These are phyloP conservation scores for Halesus radiatus DNA, from an alignment of 1,140 invertebrate species.

Conservation along the genomic window DNA sequence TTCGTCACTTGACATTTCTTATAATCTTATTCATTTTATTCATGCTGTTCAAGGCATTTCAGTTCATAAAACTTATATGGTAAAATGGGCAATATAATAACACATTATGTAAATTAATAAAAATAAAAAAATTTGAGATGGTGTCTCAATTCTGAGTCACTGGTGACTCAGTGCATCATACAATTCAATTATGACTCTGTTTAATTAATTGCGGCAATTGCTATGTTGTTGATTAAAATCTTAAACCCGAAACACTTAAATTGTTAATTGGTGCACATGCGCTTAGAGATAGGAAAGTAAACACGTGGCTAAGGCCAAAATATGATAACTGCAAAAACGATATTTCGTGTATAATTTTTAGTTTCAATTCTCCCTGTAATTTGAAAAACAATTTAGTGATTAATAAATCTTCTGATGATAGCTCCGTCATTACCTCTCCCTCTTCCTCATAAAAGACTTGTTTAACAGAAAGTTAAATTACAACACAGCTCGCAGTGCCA, in stretches of 20 bases:
- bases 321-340: too few relatives aligned
- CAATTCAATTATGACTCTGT: neutral
- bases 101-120: neutral
- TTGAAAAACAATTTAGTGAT: too few relatives aligned
- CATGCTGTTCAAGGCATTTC: neutral
- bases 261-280: neutral
- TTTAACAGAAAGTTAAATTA: too few relatives aligned
- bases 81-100: neutral
- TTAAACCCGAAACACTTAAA: neutral
- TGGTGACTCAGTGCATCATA: neutral
- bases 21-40: neutral
- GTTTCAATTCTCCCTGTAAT: too few relatives aligned
- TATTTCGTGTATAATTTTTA: too few relatives aligned
- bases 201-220: neutral
- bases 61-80: neutral
- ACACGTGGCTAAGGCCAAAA: too few relatives aligned
- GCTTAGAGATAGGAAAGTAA: neutral
- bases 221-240: neutral
- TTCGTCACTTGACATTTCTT: slow-evolving; percentile 12
- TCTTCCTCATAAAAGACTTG: too few relatives aligned
- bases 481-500: too few relatives aligned
- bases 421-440: too few relatives aligned
- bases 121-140: neutral
- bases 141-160: neutral
- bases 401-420: too few relatives aligned